Evolutionary conservation across 2,113 vertebrate genomes (phyloP).

Genomic region (Odontophorus gujanensis): DNA sequence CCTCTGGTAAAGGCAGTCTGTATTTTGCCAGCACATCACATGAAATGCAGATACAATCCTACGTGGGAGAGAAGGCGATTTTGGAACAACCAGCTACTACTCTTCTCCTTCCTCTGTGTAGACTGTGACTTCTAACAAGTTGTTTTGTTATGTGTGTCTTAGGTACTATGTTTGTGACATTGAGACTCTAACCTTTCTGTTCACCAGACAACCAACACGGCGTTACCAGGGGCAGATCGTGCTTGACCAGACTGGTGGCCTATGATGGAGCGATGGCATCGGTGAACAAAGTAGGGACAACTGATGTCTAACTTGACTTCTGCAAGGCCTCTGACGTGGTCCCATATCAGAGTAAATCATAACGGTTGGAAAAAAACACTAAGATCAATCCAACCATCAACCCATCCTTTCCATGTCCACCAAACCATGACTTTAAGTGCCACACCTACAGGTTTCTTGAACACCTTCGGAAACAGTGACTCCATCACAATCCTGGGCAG

Average conservation of each 20-base stretch:
- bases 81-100: neutral
- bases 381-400: neutral
- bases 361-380: too few species aligned
- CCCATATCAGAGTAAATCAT: too few species aligned
- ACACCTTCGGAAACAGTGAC: neutral
- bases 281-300: too few species aligned
- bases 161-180: neutral
- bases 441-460: neutral
- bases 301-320: too few species aligned
- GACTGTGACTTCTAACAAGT: fast-evolving
- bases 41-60: neutral
- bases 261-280: too few species aligned
- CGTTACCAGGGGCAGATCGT: too few species aligned
- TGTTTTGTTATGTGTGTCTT: neutral
- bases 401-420: neutral
- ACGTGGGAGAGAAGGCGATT: neutral
- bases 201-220: neutral
- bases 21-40: neutral
- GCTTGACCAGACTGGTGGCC: too few species aligned
- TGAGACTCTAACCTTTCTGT: neutral
- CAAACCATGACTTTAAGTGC: neutral
- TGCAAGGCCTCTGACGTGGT: too few species aligned
- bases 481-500: neutral
- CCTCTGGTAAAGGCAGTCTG: neutral
- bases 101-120: neutral